A percentile compares a stretch with the other conserved stretches of the same genome.
These are phyloP conservation scores for Passerculus sandwichensis DNA, from an alignment of 2,797 vertebrate genomes.

Conservation along the genomic window DNA sequence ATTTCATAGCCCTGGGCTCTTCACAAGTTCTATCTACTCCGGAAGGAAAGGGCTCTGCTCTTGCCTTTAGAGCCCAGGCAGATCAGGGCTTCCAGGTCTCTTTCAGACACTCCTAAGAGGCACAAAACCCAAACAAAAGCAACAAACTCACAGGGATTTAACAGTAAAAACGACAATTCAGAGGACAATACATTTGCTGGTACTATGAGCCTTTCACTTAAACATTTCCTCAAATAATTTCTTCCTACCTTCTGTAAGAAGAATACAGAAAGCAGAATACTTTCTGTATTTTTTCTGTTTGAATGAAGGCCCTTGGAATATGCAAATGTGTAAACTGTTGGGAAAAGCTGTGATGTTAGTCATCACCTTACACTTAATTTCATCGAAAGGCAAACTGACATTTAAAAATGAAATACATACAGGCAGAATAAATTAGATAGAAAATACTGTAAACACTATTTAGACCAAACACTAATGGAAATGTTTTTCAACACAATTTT, in stretches of 20 bases:
- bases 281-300: neutral
- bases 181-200: neutral
- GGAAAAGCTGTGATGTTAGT: constrained; percentile 29
- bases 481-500: constrained; percentile 5
- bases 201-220: neutral
- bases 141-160: neutral
- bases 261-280: neutral
- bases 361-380: constrained; percentile 12
- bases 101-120: neutral
- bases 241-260: neutral
- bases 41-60: neutral
- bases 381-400: constrained; percentile 13
- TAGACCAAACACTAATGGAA: constrained; percentile 19
- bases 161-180: neutral
- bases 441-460: neutral
- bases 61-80: neutral
- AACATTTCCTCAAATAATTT: neutral
- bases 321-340: neutral
- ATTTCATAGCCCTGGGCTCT: neutral
- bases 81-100: neutral
- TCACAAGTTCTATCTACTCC: fast-evolving
- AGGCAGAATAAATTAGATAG: constrained; percentile 10
- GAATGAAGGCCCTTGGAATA: neutral
- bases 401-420: constrained; percentile 12
- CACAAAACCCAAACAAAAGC: neutral